Conservation (phyloP, 2,797 vertebrate species). For the Alauda arvensis region DNA sequence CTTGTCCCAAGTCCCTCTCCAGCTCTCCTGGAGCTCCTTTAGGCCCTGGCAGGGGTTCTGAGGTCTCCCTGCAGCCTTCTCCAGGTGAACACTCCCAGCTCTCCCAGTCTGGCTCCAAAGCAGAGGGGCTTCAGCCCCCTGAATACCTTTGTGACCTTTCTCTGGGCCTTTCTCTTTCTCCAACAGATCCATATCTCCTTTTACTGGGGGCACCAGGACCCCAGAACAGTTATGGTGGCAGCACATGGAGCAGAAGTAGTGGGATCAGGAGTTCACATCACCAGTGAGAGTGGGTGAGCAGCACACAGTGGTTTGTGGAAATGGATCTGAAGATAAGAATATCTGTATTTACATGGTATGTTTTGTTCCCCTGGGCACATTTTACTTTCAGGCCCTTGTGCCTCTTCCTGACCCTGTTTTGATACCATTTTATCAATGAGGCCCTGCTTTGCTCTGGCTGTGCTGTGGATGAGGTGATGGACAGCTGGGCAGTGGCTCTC, state of each 20-base stretch:
- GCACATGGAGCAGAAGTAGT: fast-evolving
- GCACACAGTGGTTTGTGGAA: background rate
- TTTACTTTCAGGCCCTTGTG: background rate
- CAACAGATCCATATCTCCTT: background rate
- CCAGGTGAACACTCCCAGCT: too few relatives aligned
- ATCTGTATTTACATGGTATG: background rate
- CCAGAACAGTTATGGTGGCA: fast-evolving
- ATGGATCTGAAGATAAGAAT: background rate
- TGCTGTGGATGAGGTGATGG: background rate
- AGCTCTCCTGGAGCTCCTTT: background rate
- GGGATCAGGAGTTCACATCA: background rate
- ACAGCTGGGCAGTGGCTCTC: background rate
- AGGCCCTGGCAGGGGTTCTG: background rate
- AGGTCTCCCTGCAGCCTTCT: background rate
- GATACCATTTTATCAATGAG: background rate
- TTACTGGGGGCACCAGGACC: background rate
- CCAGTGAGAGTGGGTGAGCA: background rate
- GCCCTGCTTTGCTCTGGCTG: background rate
- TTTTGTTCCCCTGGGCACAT: background rate
- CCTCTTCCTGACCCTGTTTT: background rate
- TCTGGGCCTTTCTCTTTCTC: background rate
- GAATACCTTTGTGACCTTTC: background rate
- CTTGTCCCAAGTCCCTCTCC: background rate
- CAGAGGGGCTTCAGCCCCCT: background rate
- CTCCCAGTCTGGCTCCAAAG: background rate